Conservation (phyloP, 1,140 invertebrate genomes). For the Drosophila truncata region DNA sequence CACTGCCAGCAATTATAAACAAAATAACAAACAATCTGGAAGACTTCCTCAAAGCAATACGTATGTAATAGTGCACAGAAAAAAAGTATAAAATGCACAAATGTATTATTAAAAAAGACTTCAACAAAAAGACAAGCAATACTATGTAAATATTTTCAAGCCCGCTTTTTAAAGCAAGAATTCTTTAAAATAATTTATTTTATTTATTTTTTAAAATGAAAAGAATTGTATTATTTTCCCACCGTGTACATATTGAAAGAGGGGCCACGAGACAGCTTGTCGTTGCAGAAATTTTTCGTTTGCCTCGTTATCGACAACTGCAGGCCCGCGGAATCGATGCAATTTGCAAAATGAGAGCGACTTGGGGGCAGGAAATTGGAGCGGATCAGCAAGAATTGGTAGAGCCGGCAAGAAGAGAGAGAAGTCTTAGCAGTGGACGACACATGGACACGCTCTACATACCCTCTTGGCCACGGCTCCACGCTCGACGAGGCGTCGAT, state of each 20-base stretch:
- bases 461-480: constrained; percentile 18
- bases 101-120: too few species aligned
- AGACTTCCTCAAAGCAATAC: neutral
- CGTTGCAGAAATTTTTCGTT: constrained; percentile 22
- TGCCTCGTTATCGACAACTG: constrained; percentile 16
- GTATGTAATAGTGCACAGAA: too few species aligned
- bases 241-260: constrained; percentile 7
- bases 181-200: neutral
- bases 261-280: constrained; percentile 27
- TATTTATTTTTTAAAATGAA: neutral
- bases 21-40: constrained; percentile 26
- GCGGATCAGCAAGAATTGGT: constrained; percentile 41
- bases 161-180: neutral
- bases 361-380: constrained; percentile 38
- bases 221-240: neutral
- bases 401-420: constrained; percentile 19
- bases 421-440: constrained; percentile 43
- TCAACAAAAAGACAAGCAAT: too few species aligned
- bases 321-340: constrained; percentile 26
- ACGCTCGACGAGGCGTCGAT: constrained; percentile 21
- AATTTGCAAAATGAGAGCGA: constrained; percentile 38
- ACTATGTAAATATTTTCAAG: too few species aligned
- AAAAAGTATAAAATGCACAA: too few species aligned
- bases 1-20: constrained; percentile 26
- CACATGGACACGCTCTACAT: constrained; percentile 43